Base-by-base conservation (phyloP, 2,113 vertebrate genomes). In the Fulica atra region DNA sequence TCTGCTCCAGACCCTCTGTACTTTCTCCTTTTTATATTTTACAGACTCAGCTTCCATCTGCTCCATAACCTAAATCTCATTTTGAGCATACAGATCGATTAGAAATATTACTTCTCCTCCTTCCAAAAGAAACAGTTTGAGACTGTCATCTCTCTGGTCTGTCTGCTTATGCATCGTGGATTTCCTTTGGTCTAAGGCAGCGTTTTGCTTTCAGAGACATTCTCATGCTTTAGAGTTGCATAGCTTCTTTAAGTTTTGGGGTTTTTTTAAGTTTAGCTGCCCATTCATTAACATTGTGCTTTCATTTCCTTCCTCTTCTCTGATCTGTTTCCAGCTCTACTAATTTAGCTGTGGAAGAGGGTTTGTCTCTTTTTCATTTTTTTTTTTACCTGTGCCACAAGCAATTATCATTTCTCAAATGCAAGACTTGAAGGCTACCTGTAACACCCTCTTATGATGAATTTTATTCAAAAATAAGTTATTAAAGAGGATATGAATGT, bases 401-500 rank as follows among this genome's bases (percentile, higher is more conserved):
- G 25, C 31, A 85, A 86, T 93, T 92, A 73, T 51, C 3, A 2
- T 83, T 78, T 92, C 56, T 59, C 72, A 92, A 91, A 83, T 46
- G 65, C 29, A 69, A 81, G 28, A 56, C 48, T 25, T 84, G n/a
- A 80, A 84, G 36, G 59, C 4, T 60, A 89, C 91, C 80, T 44
- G 18, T 70, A 89, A 83, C 64, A 68, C 10, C 23, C 40, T 7
- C 25, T 54, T 60, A 63, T 42, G 81, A 46, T 63, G 10, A 78
- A 81, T 85, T 93, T 54, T 79, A 91, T 91, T 96, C 13, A 82
- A 96, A 88, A 81, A 60, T 23, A 42, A 50, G 25, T 89, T 94
- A 56, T 68, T 91, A 61, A 54, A 81, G 8, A 88, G 38, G 24
- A 86, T 80, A 56, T 74, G 64, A 89, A 92, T 81, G 36, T 50